Evolutionary conservation across 2,113 vertebrate species (phyloP).

Genomic region (Megaceryle torquata): DNA sequence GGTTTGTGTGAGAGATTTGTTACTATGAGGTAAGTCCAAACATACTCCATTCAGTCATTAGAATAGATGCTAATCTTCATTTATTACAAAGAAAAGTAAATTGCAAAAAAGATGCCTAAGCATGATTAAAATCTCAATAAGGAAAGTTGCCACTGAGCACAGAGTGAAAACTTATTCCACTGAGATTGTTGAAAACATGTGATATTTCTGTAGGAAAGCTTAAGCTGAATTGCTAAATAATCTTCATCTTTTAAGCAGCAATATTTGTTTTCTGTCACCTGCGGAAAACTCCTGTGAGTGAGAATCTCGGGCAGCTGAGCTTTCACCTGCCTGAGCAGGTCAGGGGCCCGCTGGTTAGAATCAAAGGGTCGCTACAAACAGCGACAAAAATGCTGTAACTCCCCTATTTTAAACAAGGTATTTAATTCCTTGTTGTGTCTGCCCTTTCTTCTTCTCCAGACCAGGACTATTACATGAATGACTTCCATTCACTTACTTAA

Average conservation of each 20-base stretch:
- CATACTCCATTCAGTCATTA: not conserved
- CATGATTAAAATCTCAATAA: not conserved
- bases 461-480: accelerated
- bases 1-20: not conserved
- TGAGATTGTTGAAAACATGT: not conserved
- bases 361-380: accelerated
- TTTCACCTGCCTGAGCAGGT: not conserved
- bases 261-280: not conserved
- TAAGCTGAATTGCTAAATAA: not conserved
- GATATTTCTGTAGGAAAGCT: not conserved
- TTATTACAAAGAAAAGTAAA: not conserved
- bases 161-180: not conserved
- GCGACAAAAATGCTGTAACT: not conserved
- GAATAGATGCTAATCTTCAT: constrained; percentile 34
- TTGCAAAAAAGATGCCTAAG: not conserved
- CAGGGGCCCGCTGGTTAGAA: not conserved
- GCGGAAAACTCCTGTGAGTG: not conserved
- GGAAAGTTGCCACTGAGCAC: not conserved
- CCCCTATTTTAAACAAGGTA: accelerated
- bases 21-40: not conserved
- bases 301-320: not conserved
- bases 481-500: not conserved
- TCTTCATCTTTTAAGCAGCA: not conserved
- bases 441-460: not conserved
- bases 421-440: not conserved